phyloP scores from a whole-genome alignment of 2,113 vertebrate species.

The Oplegnathus fasciatus region DNA sequence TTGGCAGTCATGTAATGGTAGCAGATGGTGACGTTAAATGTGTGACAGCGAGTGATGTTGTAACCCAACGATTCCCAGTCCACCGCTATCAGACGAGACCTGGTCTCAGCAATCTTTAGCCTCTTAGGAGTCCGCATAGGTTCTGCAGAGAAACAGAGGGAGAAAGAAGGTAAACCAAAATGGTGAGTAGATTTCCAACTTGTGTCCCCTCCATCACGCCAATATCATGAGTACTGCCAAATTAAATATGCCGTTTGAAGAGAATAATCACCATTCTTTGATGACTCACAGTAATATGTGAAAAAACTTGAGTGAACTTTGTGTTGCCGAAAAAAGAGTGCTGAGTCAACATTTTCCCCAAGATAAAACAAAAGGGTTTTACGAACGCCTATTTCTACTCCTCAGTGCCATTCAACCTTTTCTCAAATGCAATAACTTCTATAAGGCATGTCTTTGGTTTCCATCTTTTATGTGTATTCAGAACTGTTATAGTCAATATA shows the following conservation, averaged over 20 bases:
- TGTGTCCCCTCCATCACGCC: neutral
- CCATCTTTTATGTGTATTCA: constrained; percentile 69
- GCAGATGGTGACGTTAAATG: constrained; percentile 99
- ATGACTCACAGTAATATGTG: neutral
- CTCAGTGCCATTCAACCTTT: constrained; percentile 46
- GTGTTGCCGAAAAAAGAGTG: constrained; percentile 24
- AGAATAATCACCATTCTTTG: neutral
- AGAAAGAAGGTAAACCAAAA: neutral
- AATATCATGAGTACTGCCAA: neutral
- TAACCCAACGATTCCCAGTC: constrained; percentile 99
- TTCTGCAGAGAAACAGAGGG: constrained; percentile 83
- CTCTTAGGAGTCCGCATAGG: constrained; percentile 98
- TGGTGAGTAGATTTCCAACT: neutral
- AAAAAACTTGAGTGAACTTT: neutral
- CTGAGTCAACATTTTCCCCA: constrained; percentile 37
- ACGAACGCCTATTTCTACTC: constrained; percentile 26
- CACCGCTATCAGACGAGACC: constrained; percentile 93
- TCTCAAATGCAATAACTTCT: constrained; percentile 62
- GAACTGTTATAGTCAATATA: constrained; percentile 73
- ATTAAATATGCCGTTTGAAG: neutral
- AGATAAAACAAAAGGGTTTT: constrained; percentile 30
- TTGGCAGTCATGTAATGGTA: constrained; percentile 93
- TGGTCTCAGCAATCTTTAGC: constrained; percentile 96
- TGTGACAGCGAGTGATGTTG: constrained; percentile 99
- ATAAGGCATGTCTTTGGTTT: constrained; percentile 42